Evolutionary conservation across 2,797 vertebrate species (phyloP), one percentile per base, ranked within the genome.

Genomic region (Halcyon leucocephala): DNA sequence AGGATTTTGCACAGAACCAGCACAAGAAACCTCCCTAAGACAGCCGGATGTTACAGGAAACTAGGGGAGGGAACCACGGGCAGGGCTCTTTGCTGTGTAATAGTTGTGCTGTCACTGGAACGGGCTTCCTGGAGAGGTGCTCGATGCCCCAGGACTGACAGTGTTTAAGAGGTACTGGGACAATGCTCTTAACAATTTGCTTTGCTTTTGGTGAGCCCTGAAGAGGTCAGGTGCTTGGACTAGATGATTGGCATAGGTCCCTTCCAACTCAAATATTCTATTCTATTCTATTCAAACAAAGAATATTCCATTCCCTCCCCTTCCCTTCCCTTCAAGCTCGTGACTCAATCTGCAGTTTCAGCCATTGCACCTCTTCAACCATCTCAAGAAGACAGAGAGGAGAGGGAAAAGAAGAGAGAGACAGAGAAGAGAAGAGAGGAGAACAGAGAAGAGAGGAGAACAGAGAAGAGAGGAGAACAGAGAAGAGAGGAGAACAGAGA

Each of bases 91-190:
- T 35, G 46, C 28, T 20, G 44, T 48, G 5, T 39, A 62, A 61
- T 0, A 42, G 41, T 6, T 49, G 24, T 13, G 28, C 54, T 42
- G 3, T 19, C 2, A 24, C 5, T 7, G 26, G 18, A 72, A 77
- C 16, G 83, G 33, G 42, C 9, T 72, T 85, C 46, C 52, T 52
- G 65, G 24, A 65, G 51, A 18, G 20, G 54, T 37, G 35, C 17
- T 33, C 0, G 0, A 41, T 31, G 20, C 2, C 29, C 26, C 33
- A 25, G 28, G 37, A 28, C 42, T 62, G 14, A 15, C 65, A 85
- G 28, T 21, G 9, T n/a, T 61, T 57, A 71, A 46, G 52, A 78
- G 35, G 55, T 19, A 51, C 51, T 81, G 64, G 44, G 39, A 77
- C 39, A 73, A 69, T 18, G n/a, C 14, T 28, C n/a, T 77, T 37